Evolutionary conservation across 2,797 vertebrate species (phyloP).

Genomic region (Lepidocolaptes lacrymiger): DNA sequence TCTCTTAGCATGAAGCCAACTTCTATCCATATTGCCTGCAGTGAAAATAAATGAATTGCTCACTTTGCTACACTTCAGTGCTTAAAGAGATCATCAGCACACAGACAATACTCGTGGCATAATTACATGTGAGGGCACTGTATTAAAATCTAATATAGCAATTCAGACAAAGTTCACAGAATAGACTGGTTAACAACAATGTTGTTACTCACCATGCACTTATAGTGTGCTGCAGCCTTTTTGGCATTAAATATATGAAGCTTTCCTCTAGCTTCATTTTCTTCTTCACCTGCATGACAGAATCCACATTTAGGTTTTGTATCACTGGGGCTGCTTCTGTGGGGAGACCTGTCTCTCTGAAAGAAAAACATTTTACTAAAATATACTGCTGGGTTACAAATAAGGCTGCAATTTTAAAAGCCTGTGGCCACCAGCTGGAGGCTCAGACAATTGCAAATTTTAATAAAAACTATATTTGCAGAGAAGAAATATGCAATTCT

Average conservation of each 20-base stretch:
- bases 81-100: conserved; percentile 32
- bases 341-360: conserved; percentile 94
- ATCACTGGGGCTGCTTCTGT: conserved; percentile 91
- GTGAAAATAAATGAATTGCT: conserved; percentile 55
- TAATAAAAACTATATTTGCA: conserved; percentile 10
- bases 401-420: conserved; percentile 48
- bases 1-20: conserved; percentile 26
- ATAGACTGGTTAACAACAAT: neutral
- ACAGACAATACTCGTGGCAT: conserved; percentile 6
- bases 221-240: conserved; percentile 98
- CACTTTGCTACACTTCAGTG: conserved; percentile 16
- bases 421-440: conserved; percentile 66
- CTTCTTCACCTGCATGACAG: conserved; percentile 97
- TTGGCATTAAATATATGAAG: conserved; percentile 96
- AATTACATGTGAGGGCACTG: conserved; percentile 20
- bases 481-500: conserved; percentile 50
- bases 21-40: conserved; percentile 30
- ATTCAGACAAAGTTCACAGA: neutral
- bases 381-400: conserved; percentile 64
- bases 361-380: conserved; percentile 74
- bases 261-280: conserved; percentile 92
- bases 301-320: conserved; percentile 96
- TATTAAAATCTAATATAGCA: conserved; percentile 2
- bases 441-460: conserved; percentile 45
- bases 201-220: conserved; percentile 91